Evolutionary conservation across 2,888 invertebrate genomes (phyloP), one percentile per base, ranked within the genome.

Genomic region (Mesorhabditis spiculigera): DNA sequence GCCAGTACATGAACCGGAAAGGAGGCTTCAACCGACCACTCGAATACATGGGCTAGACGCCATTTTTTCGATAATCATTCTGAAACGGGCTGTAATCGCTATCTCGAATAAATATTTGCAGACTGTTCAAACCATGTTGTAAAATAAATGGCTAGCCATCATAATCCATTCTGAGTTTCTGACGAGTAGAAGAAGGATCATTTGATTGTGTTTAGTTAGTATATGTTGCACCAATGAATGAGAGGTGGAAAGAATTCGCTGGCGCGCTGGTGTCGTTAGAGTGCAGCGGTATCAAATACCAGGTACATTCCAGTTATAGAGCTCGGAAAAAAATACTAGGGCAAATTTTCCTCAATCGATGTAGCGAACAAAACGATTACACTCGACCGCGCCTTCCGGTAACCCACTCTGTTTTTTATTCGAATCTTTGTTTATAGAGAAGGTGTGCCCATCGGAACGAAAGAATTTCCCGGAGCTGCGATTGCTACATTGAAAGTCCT

Each of bases 1-100:
- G 96, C 82, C 97, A 98, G 88, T 98, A 98, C 87, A 98, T 98
- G 98, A 98, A 98, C 88, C 90, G 98, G 75, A 94, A 95, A 88
- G 98, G 98, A 75, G 98, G 97, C 69, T 98, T 98, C 88, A 98
- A 98, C 88, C 90, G 97, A 86, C 97, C 97, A 62, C 88, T 98
- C 77, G 97, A 98, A 66, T 84, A 80, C 72, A 81, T 85, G 71
- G 82, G 80, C 42, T 84, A 66, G 78, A 63, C 42, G 4, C 28
- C 13, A 13, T 16, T 66, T 64, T 67, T 3, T 28, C 13, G 28
- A 66, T 28, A 28, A 13, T 13, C 42, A 28, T 28, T 28, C 28
- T 28, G 28, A 28, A 28, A 28, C 28, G 28, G 28, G 28, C 28
- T 28, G 3, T 28, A 1, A 28, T 28, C 28, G 28, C 28, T 28